phyloP scores from a whole-genome alignment of 2,113 vertebrate species.

The Myrmecobius fasciatus region DNA sequence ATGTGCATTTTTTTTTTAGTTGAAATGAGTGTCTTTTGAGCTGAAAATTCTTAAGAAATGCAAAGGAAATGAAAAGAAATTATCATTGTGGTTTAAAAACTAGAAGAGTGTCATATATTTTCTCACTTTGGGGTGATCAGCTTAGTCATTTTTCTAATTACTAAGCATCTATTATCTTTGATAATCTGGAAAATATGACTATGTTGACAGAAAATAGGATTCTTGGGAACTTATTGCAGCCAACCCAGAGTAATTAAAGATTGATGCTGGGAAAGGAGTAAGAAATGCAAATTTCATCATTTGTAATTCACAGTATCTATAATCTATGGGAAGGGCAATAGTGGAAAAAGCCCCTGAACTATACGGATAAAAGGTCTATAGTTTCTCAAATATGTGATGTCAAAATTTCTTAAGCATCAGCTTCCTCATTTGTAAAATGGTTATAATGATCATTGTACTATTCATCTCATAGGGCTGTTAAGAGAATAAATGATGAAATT shows the following conservation, averaged over 20 bases:
- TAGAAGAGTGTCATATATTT: background rate
- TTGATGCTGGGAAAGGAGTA: constrained; percentile 5
- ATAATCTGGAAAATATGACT: background rate
- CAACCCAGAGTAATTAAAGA: background rate
- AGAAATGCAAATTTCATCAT: constrained; percentile 9
- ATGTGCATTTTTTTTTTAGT: constrained; percentile 80
- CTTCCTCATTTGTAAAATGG: background rate
- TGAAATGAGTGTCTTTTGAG: constrained; percentile 61
- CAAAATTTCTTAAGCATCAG: background rate
- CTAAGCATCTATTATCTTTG: constrained; percentile 38
- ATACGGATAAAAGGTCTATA: too few species aligned
- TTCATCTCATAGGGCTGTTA: background rate
- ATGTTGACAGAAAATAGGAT: constrained; percentile 34
- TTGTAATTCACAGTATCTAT: background rate
- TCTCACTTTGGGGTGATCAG: constrained; percentile 12
- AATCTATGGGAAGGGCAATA: background rate
- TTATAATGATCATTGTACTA: background rate
- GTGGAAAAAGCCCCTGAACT: background rate
- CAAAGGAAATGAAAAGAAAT: constrained; percentile 46
- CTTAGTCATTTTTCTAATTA: constrained; percentile 35
- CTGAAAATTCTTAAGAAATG: constrained; percentile 57
- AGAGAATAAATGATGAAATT: background rate
- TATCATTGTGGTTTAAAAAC: constrained; percentile 50
- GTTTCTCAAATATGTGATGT: background rate
- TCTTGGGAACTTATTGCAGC: background rate